Conservation (phyloP, 2,888 invertebrate genomes). For the Eretmocerus hayati region DNA sequence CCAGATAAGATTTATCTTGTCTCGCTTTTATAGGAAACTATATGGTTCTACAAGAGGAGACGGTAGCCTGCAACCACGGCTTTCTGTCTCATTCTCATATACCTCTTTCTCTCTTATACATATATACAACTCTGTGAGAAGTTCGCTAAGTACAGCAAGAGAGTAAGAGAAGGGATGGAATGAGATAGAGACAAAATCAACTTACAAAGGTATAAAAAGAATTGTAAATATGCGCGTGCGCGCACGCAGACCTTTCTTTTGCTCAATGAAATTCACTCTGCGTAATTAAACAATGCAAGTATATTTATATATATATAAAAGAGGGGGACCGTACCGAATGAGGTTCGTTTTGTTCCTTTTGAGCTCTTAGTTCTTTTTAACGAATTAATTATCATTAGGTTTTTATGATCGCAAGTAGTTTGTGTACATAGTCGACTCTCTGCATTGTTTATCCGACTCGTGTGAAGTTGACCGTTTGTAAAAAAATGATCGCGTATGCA, state of each 20-base stretch:
- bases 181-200: background rate
- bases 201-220: conserved; percentile 1
- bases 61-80: conserved; percentile 11
- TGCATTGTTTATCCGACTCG: background rate
- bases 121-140: no score
- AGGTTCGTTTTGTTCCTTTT: conserved; percentile 12
- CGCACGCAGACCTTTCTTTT: background rate
- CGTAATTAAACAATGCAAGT: conserved; percentile 17
- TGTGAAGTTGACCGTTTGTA: background rate
- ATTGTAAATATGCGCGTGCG: background rate
- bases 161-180: no score
- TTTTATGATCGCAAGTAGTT: conserved; percentile 2
- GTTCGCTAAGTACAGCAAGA: no score
- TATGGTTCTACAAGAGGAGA: conserved; percentile 14
- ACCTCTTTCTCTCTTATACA: no score
- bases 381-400: conserved; percentile 20
- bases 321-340: conserved; percentile 5
- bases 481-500: no score
- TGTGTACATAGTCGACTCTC: no score
- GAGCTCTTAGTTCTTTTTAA: conserved; percentile 12
- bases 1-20: conserved; percentile 27
- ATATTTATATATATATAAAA: background rate
- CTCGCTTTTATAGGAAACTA: conserved; percentile 22
- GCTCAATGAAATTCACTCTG: background rate
- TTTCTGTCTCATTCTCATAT: no score